Evolutionary conservation across 2,888 invertebrate species (phyloP).

Genomic region (Parnassius glacialis): DNA sequence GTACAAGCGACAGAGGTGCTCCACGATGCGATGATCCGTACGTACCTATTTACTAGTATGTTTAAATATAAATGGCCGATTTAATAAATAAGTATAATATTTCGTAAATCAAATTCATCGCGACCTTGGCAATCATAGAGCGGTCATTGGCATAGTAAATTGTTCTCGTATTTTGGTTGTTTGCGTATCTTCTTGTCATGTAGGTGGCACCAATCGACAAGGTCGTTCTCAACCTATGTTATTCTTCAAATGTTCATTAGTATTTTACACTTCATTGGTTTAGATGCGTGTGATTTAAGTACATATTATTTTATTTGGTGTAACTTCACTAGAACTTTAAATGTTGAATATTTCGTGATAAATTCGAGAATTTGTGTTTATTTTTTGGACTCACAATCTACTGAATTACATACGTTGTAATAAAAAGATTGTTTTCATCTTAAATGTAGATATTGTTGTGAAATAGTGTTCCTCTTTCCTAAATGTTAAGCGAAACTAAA

Average conservation of each 20-base stretch:
- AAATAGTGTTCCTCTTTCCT: neutral
- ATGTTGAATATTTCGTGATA: too few relatives aligned
- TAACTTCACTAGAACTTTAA: too few relatives aligned
- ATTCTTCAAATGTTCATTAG: conserved; percentile 34
- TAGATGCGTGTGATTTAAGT: conserved; percentile 28
- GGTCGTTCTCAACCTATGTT: conserved; percentile 48
- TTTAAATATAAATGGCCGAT: neutral
- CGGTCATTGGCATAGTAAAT: conserved; percentile 49
- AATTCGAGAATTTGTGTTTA: too few relatives aligned
- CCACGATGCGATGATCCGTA: too few relatives aligned
- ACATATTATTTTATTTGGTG: too few relatives aligned
- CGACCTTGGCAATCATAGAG: conserved; percentile 52
- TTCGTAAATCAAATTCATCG: conserved; percentile 25
- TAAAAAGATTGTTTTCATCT: neutral
- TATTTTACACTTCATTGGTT: conserved; percentile 29
- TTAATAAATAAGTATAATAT: conserved; percentile 4
- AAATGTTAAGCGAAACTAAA: neutral
- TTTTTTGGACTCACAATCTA: too few relatives aligned
- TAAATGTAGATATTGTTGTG: conserved; percentile 4
- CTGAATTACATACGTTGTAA: neutral
- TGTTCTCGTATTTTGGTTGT: conserved; percentile 50
- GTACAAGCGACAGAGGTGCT: too few relatives aligned
- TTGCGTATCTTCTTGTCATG: conserved; percentile 55
- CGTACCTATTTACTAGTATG: too few relatives aligned
- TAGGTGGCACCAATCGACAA: conserved; percentile 65